Evolutionary conservation across 2,113 vertebrate species (phyloP), one percentile per base, ranked within the genome.

Genomic region (Ranitomeya variabilis): DNA sequence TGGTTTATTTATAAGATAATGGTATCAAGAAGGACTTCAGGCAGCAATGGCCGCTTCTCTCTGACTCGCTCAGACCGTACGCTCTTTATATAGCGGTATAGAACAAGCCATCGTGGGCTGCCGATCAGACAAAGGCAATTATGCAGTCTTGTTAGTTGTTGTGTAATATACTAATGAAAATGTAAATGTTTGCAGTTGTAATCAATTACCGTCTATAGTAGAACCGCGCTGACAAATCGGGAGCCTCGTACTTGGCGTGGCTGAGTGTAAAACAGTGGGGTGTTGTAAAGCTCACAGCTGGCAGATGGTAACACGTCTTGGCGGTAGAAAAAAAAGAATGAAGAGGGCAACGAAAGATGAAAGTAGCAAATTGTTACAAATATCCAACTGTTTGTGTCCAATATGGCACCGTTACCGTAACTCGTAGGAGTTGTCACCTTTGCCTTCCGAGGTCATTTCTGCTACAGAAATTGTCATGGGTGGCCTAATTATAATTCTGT

Each of bases 1-100:
- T 84, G 45, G n/a, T 67, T 87, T 26, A 69, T 69, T 80, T 69
- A 80, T 80, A 87, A 80, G 57, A 69, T 69, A 87, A 80, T 87
- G 77, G 59, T 57, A 21, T 57, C 23, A 59, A 54, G 21, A 55
- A 80, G 59, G 77, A 57, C 64, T 67, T 52, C 21, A 79, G 31
- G 31, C 74, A 55, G 62, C 60, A 66, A 62, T 54, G 74, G 31
- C 14, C 14, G 19, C 51, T 71, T 7, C 2, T 51, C 23, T 54
- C 13, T 16, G 55, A 84, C 15, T 18, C 51, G 82, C 51, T 26
- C 51, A 84, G 21, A 69, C 45, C 64, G 26, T 84, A 55, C 54
- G 82, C 12, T 66, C 45, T 55, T 84, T 54, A 84, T 55, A 71
- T 26, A n/a, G 31, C 45, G 45, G 6, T 69, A 71, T 84, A 14